Evolutionary conservation across 2,797 vertebrate genomes (phyloP).

Genomic region (Garrulus glandarius): DNA sequence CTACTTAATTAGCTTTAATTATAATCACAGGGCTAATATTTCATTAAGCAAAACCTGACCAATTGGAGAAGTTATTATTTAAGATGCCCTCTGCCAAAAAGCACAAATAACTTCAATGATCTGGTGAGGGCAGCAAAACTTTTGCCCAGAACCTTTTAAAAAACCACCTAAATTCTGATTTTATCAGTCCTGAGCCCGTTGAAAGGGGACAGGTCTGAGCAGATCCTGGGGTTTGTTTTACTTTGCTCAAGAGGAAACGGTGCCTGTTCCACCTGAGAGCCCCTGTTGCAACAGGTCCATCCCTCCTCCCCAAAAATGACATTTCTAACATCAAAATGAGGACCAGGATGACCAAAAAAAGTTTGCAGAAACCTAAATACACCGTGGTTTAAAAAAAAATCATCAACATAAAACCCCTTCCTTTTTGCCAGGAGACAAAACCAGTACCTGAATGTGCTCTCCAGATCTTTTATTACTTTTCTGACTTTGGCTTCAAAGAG

Average conservation of each 20-base stretch:
- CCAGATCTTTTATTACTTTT: not conserved
- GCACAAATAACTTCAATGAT: not conserved
- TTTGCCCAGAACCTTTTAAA: not conserved
- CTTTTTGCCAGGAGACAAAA: not conserved
- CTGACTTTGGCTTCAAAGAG: constrained; percentile 32
- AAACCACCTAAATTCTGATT: not conserved
- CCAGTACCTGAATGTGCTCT: not conserved
- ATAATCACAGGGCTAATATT: not conserved
- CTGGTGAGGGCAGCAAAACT: not conserved
- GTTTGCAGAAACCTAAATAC: not conserved
- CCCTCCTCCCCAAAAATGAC: not conserved
- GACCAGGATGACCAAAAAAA: not conserved
- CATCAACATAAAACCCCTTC: not conserved
- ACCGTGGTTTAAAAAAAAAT: rapidly evolving
- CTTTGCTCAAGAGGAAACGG: not conserved
- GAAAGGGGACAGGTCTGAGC: not conserved
- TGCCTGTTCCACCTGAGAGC: rapidly evolving
- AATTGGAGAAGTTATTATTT: not conserved
- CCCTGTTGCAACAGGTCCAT: not conserved
- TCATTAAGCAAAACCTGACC: not conserved
- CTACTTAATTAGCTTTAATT: not conserved
- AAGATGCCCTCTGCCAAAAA: not conserved
- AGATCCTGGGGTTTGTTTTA: not conserved
- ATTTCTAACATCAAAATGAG: not conserved
- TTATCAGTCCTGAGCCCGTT: not conserved